Evolutionary conservation across 2,113 vertebrate species (phyloP).

Genomic region (Telmatochromis brachygnathus): DNA sequence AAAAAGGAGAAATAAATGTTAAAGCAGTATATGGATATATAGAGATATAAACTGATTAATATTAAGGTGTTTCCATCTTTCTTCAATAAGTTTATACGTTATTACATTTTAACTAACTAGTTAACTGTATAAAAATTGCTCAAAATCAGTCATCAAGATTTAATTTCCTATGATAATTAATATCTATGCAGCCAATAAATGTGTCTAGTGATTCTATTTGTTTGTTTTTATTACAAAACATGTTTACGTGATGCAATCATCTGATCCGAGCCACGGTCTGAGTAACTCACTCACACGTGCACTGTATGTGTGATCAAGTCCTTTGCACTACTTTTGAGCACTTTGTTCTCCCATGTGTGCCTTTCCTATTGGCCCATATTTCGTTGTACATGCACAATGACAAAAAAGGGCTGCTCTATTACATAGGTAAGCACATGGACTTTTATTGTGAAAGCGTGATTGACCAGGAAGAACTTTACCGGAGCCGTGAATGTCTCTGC

Average conservation of each 20-base stretch:
- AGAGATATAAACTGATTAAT: not conserved
- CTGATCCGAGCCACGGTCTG: not conserved
- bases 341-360: not conserved
- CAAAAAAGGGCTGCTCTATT: not conserved
- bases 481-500: not conserved
- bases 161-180: not conserved
- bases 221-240: not conserved
- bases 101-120: not conserved
- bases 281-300: not conserved
- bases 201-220: not conserved
- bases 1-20: not conserved
- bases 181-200: not conserved
- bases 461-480: not conserved
- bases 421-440: fast-evolving
- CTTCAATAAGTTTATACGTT: fast-evolving
- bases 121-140: not conserved
- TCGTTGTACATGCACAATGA: not conserved
- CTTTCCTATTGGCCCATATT: not conserved
- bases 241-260: not conserved
- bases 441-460: conserved; percentile 19
- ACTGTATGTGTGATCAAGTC: not conserved
- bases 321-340: not conserved
- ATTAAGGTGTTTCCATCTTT: fast-evolving
- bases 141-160: not conserved
- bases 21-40: not conserved